Evolutionary conservation across 2,113 vertebrate species (phyloP).

Genomic region (Perccottus glenii): DNA sequence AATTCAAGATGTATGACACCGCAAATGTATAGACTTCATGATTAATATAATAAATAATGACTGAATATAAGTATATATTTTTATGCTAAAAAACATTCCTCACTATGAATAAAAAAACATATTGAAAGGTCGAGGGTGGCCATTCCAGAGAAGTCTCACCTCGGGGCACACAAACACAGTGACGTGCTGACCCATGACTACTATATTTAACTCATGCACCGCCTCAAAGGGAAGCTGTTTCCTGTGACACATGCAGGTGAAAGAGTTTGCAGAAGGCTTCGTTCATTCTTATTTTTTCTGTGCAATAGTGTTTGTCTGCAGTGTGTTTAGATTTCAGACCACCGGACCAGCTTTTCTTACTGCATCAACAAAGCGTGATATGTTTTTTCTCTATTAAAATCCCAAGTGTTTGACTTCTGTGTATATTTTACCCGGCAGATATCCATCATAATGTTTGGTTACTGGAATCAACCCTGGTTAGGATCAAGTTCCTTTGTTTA

Average conservation of each 20-base stretch:
- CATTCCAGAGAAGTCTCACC: background rate
- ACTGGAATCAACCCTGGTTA: background rate
- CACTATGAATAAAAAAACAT: background rate
- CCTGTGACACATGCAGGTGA: background rate
- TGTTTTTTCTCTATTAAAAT: background rate
- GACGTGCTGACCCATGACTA: background rate
- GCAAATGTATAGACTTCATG: too few species aligned
- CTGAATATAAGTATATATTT: too few species aligned
- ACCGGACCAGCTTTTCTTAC: background rate
- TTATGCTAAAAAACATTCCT: background rate
- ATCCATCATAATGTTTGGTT: background rate
- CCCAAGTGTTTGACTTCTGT: background rate
- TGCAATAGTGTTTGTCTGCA: background rate
- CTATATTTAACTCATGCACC: background rate
- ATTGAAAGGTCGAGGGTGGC: background rate
- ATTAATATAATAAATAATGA: too few species aligned
- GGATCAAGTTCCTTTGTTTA: background rate
- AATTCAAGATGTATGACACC: too few species aligned
- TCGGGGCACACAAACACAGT: background rate
- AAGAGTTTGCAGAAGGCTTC: background rate
- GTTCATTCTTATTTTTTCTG: background rate
- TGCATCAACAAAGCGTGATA: background rate
- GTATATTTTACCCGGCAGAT: conserved; percentile 9
- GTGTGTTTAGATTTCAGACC: background rate
- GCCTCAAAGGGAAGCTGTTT: background rate